Base-by-base conservation (phyloP, 2,888 invertebrate genomes). In the Dione vanillae region DNA sequence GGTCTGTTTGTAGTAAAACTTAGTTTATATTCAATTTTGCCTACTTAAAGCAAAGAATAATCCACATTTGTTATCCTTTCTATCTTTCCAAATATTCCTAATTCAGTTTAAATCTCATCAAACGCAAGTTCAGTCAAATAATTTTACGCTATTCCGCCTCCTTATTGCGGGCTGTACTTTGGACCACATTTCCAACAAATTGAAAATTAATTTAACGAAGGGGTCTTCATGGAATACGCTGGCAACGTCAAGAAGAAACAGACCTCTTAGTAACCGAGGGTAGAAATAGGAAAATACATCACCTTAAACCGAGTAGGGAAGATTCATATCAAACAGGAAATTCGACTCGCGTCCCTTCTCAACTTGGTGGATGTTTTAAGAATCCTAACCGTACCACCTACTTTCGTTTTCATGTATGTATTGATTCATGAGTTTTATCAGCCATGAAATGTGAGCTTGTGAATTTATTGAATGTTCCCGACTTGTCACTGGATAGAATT, bases 401-500 rank as follows among this genome's bases (percentile, higher is more conserved):
- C 84, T 87, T 86, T 86, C 85, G 82, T 82, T 88, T 86, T 86
- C 87, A 83, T 91, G 86, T 91, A 90, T 87, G 86, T 87, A 79
- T 86, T 92, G 92, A 92, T 92, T 92, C 92, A 92, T 92, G 92
- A 89, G 90, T 84, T 91, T 92, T 92, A 92, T 93, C 92, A 90
- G 79, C 86, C 89, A 87, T 91, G 87, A 91, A 93, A 92, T 91
- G 90, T 88, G 87, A 82, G 83, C 83, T 83, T 83, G 79, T 85
- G 84, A 90, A 91, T 80, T 79, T 80, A 79, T 92, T 91, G 89
- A 91, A 91, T 89, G 86, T 87, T 89, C 83, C 83, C 83, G 82
- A 78, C 81, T 80, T 85, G 86, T 89, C 86, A 83, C 76, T 82
- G 78, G 78, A 73, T 73, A 75, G 78, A 84, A 88, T 86, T 80